Conservation (phyloP, 2,888 invertebrate genomes). For the Nomada goodeniana region DNA sequence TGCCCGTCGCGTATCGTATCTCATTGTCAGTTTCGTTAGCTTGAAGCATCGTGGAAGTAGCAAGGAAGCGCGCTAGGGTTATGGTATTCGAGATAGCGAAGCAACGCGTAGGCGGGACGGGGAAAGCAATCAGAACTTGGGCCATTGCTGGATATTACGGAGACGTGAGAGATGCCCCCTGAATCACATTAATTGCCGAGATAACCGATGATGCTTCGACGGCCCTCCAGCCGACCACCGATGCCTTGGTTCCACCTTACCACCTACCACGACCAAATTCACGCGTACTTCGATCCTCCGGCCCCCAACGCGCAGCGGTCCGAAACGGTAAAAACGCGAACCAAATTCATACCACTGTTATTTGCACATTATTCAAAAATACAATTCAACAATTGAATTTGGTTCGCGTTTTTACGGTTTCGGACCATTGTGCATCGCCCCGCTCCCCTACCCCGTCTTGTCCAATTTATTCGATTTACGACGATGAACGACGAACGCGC, state of each 20-base stretch:
- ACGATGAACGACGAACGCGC: neutral
- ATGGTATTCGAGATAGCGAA: slow-evolving; percentile 78
- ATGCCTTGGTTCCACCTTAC: slow-evolving; percentile 46
- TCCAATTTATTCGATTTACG: neutral
- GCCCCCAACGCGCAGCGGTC: neutral
- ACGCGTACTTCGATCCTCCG: slow-evolving; percentile 2
- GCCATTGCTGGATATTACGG: slow-evolving; percentile 84
- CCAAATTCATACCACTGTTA: no score
- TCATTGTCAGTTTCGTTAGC: slow-evolving; percentile 70
- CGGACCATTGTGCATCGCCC: no score
- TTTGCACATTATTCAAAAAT: no score
- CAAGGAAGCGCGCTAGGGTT: slow-evolving; percentile 76
- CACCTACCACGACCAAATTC: slow-evolving; percentile 26
- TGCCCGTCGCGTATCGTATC: slow-evolving; percentile 60
- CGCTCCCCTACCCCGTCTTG: neutral
- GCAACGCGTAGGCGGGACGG: slow-evolving; percentile 74
- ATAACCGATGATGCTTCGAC: slow-evolving; percentile 81
- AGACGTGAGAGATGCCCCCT: slow-evolving; percentile 84
- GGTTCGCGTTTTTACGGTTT: no score
- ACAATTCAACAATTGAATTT: no score
- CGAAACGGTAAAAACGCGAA: no score
- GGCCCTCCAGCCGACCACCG: slow-evolving; percentile 69
- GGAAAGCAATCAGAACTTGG: slow-evolving; percentile 84
- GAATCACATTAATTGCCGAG: slow-evolving; percentile 84
- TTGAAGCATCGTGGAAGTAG: slow-evolving; percentile 68